Evolutionary conservation across 2,888 invertebrate species (phyloP).

Genomic region (Epinotia nisella): DNA sequence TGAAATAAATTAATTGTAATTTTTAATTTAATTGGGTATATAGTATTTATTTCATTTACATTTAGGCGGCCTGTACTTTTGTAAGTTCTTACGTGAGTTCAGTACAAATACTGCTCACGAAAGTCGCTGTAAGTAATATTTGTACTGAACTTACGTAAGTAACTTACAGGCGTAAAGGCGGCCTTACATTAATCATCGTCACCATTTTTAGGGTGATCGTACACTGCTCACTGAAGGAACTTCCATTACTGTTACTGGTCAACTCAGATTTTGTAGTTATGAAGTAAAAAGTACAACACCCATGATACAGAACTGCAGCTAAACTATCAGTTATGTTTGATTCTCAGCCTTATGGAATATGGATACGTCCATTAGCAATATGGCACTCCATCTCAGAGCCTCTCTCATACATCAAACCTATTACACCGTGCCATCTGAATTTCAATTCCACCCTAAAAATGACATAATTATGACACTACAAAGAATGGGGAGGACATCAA

Average conservation of each 20-base stretch:
- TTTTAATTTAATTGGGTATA: too few relatives aligned
- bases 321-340: neutral
- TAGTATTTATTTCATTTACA: too few relatives aligned
- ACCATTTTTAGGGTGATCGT: neutral
- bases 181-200: neutral
- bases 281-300: too few relatives aligned
- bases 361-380: constrained; percentile 21
- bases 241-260: neutral
- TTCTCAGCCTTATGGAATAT: constrained; percentile 5
- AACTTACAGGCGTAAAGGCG: too few relatives aligned
- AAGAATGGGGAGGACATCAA: constrained; percentile 68
- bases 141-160: too few relatives aligned
- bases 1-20: too few relatives aligned
- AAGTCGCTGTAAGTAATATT: too few relatives aligned
- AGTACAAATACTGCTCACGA: too few relatives aligned
- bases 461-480: constrained; percentile 73
- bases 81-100: too few relatives aligned
- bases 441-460: constrained; percentile 55
- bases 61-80: too few relatives aligned
- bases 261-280: neutral
- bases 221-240: too few relatives aligned
- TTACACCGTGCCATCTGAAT: constrained; percentile 30
- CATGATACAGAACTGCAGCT: too few relatives aligned
- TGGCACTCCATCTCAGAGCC: neutral
- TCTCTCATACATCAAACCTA: constrained; percentile 47